Evolutionary conservation across 2,888 invertebrate species (phyloP).

Genomic region (Conistra vaccinii): DNA sequence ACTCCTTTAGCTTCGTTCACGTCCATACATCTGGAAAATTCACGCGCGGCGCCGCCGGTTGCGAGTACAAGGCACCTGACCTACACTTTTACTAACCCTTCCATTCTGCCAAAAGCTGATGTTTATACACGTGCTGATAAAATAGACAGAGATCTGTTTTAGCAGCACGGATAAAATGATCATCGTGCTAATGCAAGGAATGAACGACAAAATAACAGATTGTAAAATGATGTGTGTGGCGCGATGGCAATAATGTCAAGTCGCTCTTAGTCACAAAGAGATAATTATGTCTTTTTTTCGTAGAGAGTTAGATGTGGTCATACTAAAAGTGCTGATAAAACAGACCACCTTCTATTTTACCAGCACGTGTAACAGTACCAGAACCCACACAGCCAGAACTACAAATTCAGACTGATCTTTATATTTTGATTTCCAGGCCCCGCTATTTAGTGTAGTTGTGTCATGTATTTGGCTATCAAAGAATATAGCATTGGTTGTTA

Average conservation of each 20-base stretch:
- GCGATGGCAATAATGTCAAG: neutral
- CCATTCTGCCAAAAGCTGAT: too few relatives aligned
- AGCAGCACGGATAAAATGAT: neutral
- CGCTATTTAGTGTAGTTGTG: neutral
- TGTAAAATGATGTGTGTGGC: neutral
- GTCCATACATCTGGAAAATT: too few relatives aligned
- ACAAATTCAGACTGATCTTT: neutral
- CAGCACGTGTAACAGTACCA: too few relatives aligned
- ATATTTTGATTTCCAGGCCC: neutral
- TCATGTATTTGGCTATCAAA: neutral
- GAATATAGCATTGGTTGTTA: conserved; percentile 3
- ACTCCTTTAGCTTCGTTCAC: too few relatives aligned
- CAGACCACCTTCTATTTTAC: too few relatives aligned
- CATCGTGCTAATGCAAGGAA: neutral
- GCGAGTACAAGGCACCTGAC: too few relatives aligned
- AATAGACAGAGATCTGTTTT: too few relatives aligned
- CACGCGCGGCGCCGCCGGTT: too few relatives aligned
- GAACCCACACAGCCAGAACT: neutral
- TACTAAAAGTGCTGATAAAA: neutral
- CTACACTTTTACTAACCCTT: too few relatives aligned
- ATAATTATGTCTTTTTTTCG: neutral
- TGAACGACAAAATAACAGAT: neutral
- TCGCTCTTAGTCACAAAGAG: too few relatives aligned
- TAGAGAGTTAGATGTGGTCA: neutral
- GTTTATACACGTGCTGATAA: too few relatives aligned